phyloP scores from a whole-genome alignment of 1,140 invertebrate species.

The Brachionus plicatilis region DNA sequence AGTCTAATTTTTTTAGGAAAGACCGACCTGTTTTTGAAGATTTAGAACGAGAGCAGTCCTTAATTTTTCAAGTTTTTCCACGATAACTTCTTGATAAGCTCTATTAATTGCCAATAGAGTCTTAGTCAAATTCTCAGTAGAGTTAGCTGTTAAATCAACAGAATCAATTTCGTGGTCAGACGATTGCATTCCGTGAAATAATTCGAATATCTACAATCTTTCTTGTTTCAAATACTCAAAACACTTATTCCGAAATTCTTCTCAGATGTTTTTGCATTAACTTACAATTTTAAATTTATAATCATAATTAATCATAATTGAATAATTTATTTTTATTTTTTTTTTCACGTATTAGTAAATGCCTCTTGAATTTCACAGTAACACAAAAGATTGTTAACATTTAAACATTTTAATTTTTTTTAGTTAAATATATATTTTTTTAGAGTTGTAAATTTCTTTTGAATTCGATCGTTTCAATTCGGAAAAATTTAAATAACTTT shows the following conservation, averaged over 20 bases:
- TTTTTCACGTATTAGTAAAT: background rate
- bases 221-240: background rate
- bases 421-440: too few relatives aligned
- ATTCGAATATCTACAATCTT: background rate
- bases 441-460: too few relatives aligned
- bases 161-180: background rate
- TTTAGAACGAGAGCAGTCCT: background rate
- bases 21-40: background rate
- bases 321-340: background rate
- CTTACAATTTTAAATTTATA: background rate
- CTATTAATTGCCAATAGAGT: constrained; percentile 9
- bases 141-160: background rate
- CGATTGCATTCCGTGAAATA: background rate
- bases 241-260: background rate
- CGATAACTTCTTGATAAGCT: constrained; percentile 34
- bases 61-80: constrained; percentile 18
- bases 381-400: too few relatives aligned
- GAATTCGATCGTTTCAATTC: too few relatives aligned
- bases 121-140: background rate
- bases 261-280: background rate
- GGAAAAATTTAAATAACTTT: too few relatives aligned
- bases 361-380: too few relatives aligned
- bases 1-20: background rate
- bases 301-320: background rate
- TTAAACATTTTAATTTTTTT: too few relatives aligned